phyloP scores from a whole-genome alignment of 1,140 invertebrate genomes.

The Macrotrachela quadricornifera region DNA sequence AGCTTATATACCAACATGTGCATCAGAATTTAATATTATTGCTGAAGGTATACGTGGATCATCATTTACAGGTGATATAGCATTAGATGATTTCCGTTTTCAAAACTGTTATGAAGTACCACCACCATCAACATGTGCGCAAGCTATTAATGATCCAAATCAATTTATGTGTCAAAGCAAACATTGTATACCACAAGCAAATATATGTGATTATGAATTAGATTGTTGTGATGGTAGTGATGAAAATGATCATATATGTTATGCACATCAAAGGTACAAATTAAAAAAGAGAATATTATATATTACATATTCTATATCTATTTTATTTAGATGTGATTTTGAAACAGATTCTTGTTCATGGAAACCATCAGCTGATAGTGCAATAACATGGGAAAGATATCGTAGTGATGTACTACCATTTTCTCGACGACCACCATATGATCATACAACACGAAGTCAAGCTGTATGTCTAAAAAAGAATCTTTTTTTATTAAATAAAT shows the following conservation, averaged over 20 bases:
- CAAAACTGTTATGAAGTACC: constrained; percentile 14
- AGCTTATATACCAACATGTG: constrained; percentile 14
- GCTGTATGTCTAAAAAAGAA: background rate
- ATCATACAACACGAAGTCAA: background rate
- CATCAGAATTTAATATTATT: constrained; percentile 18
- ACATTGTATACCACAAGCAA: constrained; percentile 12
- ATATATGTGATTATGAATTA: constrained; percentile 20
- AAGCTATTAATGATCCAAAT: background rate
- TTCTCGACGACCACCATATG: background rate
- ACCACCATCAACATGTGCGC: constrained; percentile 7
- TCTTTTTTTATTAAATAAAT: background rate
- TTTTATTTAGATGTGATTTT: constrained; percentile 4
- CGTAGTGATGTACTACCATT: background rate
- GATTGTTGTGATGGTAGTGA: constrained; percentile 21
- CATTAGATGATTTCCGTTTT: constrained; percentile 20
- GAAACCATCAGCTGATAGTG: constrained; percentile 3
- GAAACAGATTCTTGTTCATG: constrained; percentile 1
- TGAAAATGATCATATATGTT: constrained; percentile 15
- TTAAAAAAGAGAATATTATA: background rate
- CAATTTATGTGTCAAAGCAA: constrained; percentile 1
- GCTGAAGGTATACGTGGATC: constrained; percentile 15
- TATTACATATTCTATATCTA: background rate
- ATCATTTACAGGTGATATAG: constrained; percentile 16
- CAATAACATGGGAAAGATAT: background rate
- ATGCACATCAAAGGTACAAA: background rate